Base-by-base conservation (phyloP, 2,113 vertebrate genomes). In the Diadophis punctatus region DNA sequence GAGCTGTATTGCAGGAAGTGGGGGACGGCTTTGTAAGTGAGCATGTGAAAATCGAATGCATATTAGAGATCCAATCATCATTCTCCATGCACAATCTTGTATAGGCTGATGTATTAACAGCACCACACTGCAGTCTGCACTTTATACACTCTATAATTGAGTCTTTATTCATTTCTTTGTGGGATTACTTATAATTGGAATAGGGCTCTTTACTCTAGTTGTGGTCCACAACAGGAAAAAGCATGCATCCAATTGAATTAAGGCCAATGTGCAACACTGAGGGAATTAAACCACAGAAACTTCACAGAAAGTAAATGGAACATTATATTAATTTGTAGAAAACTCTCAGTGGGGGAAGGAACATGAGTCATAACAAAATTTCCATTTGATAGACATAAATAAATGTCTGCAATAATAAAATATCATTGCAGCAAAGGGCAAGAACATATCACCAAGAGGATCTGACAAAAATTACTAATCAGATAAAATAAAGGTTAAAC, bases 121-220 rank as follows among this genome's bases (percentile, higher is more conserved):
- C 90, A 43, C 43, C 60, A 39, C 2, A 86, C 58, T 49, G 68
- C 90, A 93, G 12, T 23, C 93, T 96, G 91, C 86, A 90, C 92
- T 95, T 94, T 92, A 94, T 91, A 92, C 43, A 84, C 53, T 94
- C 80, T 56, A 12, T 95, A 96, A 95, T 34, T 95, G 93, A 93
- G 46, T 91, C 94, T 97, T 95, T 91, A 91, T 95, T 96, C 12
- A 91, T 95, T 94, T 96, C 60, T 97, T 96, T 94, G 87, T 92
- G 91, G 87, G 93, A 94, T 94, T 96, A 90, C 63, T 95, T 93
- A 74, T 94, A 94, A 96, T 94, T 97, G 90, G 90, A 92, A 25
- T 9, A 46, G 87, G 49, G 34, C 7, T 90, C 48, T 90, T 96
- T 95, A 80, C 74, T 80, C 18, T 22, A 90, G 49, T 90, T 80